Base-by-base conservation (phyloP, 2,113 vertebrate species). In the Cheilinus undulatus region DNA sequence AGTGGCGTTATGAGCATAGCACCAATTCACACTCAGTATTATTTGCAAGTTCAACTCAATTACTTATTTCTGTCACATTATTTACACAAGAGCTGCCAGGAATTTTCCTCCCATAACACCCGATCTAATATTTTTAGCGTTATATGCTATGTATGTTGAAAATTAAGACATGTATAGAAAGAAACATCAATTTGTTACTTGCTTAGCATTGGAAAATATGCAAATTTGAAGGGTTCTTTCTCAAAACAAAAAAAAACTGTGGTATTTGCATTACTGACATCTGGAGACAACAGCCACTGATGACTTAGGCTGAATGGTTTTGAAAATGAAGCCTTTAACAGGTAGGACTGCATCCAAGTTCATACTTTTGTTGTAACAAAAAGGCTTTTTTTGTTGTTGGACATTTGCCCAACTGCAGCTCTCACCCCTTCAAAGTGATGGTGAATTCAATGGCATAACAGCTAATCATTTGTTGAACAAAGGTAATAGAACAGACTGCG, bases 341-440 rank as follows among this genome's bases (percentile, higher is more conserved):
- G 13, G 17, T 17, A 22, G 5, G 19, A 48, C 24, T 0, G 23
- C 7, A 42, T 19, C 23, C 19, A 30, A 23, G 27, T 34, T 49
- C 43, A 48, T 32, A 15, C 12, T 40, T 40, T 22, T 23, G 15
- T 46, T 50, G 14, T 24, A 30, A 49, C 30, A 45, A 13, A 13
- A 34, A 28, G 53, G 23, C 22, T 20, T 42, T 52, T 67, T 24
- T 24, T 61, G 27, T 51, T 17, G 28, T 50, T 61, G 26, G 49
- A 43, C 7, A 34, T 4, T 10, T 34, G 20, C 22, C 3, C 4
- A 52, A 30, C 22, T 23, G 45, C 24, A 20, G 28, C 4, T 12
- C 3, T 28, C 34, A 28, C 11, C 19, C 7, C 9, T n/a, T 9
- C 27, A 51, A 42, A 30, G 26, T 51, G 11, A 14, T 22, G 36